Evolutionary conservation across 2,888 invertebrate species (phyloP), one percentile per base, ranked within the genome.

Genomic region (Eudasyphora cyanicolor): DNA sequence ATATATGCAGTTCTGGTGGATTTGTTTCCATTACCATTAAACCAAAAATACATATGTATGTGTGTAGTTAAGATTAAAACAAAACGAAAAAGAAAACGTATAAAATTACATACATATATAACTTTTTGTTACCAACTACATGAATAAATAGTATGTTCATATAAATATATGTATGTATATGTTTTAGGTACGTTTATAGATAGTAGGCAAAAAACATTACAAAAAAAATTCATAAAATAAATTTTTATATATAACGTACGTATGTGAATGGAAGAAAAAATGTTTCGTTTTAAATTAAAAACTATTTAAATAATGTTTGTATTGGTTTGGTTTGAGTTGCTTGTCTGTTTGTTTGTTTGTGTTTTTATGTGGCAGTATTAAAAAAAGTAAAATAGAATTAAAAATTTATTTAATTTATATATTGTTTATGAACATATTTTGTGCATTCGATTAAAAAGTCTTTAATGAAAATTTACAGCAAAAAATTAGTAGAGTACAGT

Each of bases 371-470:
- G 17, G 5, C 14, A 29, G n/a, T 17, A 10, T 1, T n/a, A 2
- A 4, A 14, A 32, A 14, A 64, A 38, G 38, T 3, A 62, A 32
- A 7, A 60, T 38, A 38, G 35, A 64, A 38, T 64, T 64, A 38
- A 19, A 38, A 14, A 42, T 42, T 27, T 27, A n/a, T n/a, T n/a
- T n/a, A n/a, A n/a, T n/a, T n/a, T n/a, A n/a, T 12, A 51, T 8
- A 51, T 51, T 51, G 51, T 51, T 51, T 51, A 14, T 57, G 12
- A 38, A 64, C n/a, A 67, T 67, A 42, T 67, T 14, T 67, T 21
- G 67, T 67, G 67, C 67, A 67, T 67, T 67, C 67, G 24, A 42
- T 67, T 57, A 24, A 42, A 67, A 32, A 24, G 14, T 24, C 32
- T 27, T 60, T 17, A n/a, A 29, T 60, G 29, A 60, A 57, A 27